phyloP scores from a whole-genome alignment of 2,113 vertebrate genomes.

The Hydrolagus affinis region DNA sequence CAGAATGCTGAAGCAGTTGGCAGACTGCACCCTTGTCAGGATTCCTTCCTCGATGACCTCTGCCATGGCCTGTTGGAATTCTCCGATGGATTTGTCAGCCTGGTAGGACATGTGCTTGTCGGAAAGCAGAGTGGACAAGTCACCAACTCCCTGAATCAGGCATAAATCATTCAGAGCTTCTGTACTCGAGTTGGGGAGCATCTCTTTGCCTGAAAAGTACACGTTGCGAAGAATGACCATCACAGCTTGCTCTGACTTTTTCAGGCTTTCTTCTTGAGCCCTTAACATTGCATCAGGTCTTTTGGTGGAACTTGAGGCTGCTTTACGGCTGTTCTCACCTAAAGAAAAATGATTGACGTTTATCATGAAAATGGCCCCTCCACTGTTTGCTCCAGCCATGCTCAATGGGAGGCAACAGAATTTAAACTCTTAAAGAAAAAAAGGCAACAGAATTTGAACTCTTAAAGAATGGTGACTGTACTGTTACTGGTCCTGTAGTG shows the following conservation, averaged over 20 bases:
- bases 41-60: neutral
- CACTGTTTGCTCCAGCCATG: no score
- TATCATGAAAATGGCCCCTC: no score
- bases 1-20: constrained; percentile 8
- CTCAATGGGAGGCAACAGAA: no score
- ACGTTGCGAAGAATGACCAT: neutral
- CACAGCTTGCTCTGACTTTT: neutral
- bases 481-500: no score
- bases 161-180: constrained; percentile 22
- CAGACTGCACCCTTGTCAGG: neutral
- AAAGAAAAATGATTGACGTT: no score
- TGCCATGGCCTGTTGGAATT: constrained; percentile 3
- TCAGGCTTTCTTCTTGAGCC: neutral
- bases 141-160: neutral
- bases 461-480: no score
- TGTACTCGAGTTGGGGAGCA: neutral
- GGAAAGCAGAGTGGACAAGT: neutral
- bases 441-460: no score
- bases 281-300: neutral
- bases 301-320: neutral
- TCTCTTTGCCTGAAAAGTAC: constrained; percentile 24
- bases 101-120: neutral
- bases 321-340: neutral
- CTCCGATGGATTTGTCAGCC: neutral
- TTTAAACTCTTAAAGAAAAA: no score